phyloP scores from a whole-genome alignment of 2,113 vertebrate genomes.

The Halichoerus grypus region DNA sequence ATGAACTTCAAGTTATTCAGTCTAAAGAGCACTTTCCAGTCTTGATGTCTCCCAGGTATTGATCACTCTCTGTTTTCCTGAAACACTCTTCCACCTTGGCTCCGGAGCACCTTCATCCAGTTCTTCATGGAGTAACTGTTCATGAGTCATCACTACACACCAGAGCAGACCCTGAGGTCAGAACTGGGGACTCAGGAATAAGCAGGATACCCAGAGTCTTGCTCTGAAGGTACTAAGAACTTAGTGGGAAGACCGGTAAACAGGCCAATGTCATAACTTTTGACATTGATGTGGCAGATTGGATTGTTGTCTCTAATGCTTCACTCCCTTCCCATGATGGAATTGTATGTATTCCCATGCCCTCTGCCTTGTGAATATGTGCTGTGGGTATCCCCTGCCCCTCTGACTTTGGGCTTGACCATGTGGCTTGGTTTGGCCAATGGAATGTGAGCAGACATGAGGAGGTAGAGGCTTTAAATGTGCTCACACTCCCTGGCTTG shows the following conservation, averaged over 20 bases:
- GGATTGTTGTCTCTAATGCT: too few relatives aligned
- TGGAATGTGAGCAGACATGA: background rate
- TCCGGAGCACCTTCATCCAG: background rate
- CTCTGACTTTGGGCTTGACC: background rate
- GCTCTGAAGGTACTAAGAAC: background rate
- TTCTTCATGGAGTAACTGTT: background rate
- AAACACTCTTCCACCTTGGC: background rate
- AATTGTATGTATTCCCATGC: background rate
- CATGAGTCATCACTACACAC: too few relatives aligned
- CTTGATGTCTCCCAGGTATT: background rate
- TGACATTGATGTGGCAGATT: rapidly evolving
- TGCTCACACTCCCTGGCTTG: background rate
- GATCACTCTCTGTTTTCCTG: background rate
- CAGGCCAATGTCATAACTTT: too few relatives aligned
- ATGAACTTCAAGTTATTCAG: background rate
- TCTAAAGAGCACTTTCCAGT: background rate
- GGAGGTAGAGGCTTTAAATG: background rate
- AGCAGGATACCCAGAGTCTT: background rate
- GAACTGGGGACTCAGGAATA: background rate
- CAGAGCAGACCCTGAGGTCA: background rate
- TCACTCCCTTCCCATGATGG: background rate
- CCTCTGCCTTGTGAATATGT: background rate
- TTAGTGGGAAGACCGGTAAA: too few relatives aligned
- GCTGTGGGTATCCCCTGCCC: background rate
- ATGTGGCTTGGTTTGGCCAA: background rate